A percentile compares a stretch with the other conserved stretches of the same genome.
Conservation (phyloP, 2,797 vertebrate genomes). For the Phrynocephalus guinanensis region DNA sequence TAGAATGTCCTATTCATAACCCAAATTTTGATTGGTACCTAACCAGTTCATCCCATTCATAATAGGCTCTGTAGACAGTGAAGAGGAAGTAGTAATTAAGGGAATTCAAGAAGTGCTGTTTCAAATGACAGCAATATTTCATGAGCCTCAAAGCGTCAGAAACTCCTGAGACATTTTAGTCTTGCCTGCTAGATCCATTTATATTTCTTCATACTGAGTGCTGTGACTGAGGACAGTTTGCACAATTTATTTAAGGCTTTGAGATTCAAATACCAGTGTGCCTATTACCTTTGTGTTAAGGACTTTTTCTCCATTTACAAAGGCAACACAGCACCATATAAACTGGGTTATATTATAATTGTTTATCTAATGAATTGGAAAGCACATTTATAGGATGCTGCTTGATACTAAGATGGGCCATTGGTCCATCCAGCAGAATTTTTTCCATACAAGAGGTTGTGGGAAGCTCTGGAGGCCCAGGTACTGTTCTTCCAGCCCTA, state of each 20-base stretch:
- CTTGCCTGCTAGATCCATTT: constrained; percentile 17
- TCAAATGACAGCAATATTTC: constrained; percentile 58
- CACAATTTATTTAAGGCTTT: background rate
- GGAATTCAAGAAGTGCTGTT: constrained; percentile 68
- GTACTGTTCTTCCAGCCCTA: background rate
- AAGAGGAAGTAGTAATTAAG: constrained; percentile 74
- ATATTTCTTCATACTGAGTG: constrained; percentile 16
- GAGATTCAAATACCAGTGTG: constrained; percentile 31
- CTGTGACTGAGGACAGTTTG: constrained; percentile 22
- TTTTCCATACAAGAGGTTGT: no score
- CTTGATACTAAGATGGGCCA: background rate
- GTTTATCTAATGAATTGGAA: background rate
- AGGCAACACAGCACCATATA: background rate
- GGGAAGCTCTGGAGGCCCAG: background rate
- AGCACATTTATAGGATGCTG: no score
- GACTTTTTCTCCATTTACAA: constrained; percentile 1
- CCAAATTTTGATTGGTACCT: constrained; percentile 72
- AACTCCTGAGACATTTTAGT: constrained; percentile 51
- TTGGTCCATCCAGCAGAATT: no score
- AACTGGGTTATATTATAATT: background rate
- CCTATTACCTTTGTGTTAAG: constrained; percentile 11
- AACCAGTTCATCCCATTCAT: constrained; percentile 71
- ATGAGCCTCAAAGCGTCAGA: constrained; percentile 60
- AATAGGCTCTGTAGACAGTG: constrained; percentile 66
- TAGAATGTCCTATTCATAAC: constrained; percentile 69